These are phyloP conservation scores for Tetramorium bicarinatum DNA, from an alignment of 2,888 invertebrate species.

Conservation along the genomic window DNA sequence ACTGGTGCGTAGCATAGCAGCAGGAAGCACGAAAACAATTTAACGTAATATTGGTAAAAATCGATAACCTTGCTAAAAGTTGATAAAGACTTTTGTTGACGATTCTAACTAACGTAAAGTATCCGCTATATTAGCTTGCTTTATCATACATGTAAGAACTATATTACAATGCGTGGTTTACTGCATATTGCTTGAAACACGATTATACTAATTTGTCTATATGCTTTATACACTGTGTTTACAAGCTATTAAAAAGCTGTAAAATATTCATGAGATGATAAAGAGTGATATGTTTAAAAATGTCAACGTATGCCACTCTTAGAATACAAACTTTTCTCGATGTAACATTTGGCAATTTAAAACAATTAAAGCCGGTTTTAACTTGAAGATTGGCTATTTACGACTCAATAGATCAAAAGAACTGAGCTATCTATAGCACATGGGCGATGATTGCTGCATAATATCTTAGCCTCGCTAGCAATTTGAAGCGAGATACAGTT, in stretches of 20 bases:
- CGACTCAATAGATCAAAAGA: slow-evolving; percentile 14
- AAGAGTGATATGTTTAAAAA: neutral
- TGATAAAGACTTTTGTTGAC: slow-evolving; percentile 38
- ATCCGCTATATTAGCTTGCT: neutral
- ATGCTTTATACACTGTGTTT: neutral
- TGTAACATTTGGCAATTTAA: neutral
- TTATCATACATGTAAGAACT: neutral
- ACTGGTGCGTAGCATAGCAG: neutral
- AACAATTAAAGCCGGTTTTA: slow-evolving; percentile 18
- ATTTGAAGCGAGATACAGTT: slow-evolving; percentile 4
- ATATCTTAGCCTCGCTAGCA: slow-evolving; percentile 8
- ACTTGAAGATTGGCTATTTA: slow-evolving; percentile 14
- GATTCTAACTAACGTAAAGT: slow-evolving; percentile 4
- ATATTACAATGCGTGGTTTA: neutral
- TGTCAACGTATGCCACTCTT: neutral
- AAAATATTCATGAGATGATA: neutral
- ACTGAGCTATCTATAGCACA: slow-evolving; percentile 11
- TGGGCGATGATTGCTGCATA: slow-evolving; percentile 11
- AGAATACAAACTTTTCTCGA: neutral
- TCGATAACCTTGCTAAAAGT: slow-evolving; percentile 62
- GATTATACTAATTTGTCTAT: neutral
- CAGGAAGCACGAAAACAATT: slow-evolving; percentile 30
- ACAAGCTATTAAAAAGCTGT: neutral
- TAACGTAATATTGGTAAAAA: slow-evolving; percentile 46
- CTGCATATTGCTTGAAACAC: slow-evolving; percentile 2